These are phyloP conservation scores for Dicerorhinus sumatrensis DNA, from an alignment of 2,113 vertebrate genomes.

Conservation along the genomic window DNA sequence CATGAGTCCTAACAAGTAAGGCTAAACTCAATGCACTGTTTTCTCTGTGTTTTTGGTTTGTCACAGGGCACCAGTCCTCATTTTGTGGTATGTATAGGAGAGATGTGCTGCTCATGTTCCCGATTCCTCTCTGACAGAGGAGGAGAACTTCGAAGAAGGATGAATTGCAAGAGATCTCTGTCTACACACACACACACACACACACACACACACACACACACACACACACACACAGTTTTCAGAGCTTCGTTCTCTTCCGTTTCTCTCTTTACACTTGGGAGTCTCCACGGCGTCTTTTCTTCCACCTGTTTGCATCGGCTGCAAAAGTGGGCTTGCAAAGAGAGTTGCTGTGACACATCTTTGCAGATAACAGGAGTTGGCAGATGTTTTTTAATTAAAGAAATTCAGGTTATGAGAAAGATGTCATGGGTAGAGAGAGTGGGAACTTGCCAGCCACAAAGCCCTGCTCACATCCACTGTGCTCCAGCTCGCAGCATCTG, in stretches of 20 bases:
- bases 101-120: background rate
- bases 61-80: background rate
- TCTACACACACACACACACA: too few relatives aligned
- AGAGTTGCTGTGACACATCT: constrained; percentile 73
- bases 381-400: constrained; percentile 89
- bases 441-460: constrained; percentile 48
- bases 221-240: too few relatives aligned
- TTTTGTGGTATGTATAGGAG: background rate
- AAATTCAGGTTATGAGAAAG: constrained; percentile 86
- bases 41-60: background rate
- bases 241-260: background rate
- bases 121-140: background rate
- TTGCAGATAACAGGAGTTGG: constrained; percentile 82
- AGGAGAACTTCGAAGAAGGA: background rate
- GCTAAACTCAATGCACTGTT: background rate
- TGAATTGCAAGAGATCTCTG: background rate
- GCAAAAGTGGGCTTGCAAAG: constrained; percentile 80
- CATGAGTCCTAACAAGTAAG: background rate
- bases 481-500: constrained; percentile 71
- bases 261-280: background rate
- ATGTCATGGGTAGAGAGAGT: constrained; percentile 65
- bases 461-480: constrained; percentile 2
- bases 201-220: background rate
- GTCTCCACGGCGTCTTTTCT: constrained; percentile 61
- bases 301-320: constrained; percentile 79